Conservation (phyloP, 35 echinoderm and acorn worm genomes). For the Ophiothrix spiculata region DNA sequence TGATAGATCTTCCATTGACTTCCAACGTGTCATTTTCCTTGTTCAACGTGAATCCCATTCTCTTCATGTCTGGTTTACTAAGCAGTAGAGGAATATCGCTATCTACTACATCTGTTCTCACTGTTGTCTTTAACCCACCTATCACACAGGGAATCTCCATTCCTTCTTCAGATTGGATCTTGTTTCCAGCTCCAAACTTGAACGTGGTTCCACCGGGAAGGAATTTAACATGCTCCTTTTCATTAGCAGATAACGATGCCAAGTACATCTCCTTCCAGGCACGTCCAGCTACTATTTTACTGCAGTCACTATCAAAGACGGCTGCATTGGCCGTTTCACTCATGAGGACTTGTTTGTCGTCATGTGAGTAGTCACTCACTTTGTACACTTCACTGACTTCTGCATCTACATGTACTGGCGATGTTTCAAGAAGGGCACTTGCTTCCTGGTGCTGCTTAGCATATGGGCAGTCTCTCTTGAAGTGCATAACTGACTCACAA, state of each 20-base stretch:
- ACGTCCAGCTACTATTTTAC: slow-evolving; percentile 12
- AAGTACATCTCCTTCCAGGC: slow-evolving; percentile 20
- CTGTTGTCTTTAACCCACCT: slow-evolving; percentile 16
- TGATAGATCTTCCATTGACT: slow-evolving; percentile 31
- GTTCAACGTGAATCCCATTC: slow-evolving; percentile 21
- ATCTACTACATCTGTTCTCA: slow-evolving; percentile 52
- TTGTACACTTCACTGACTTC: slow-evolving; percentile 26
- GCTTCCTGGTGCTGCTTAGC: not conserved
- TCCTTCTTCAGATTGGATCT: slow-evolving; percentile 5
- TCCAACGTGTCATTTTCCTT: slow-evolving; percentile 31
- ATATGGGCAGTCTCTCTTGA: not conserved
- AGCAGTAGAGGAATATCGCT: slow-evolving; percentile 40
- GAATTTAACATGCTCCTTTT: slow-evolving; percentile 34
- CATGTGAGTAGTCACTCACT: slow-evolving; percentile 22
- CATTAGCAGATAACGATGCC: not conserved
- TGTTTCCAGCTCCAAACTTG: slow-evolving; percentile 49
- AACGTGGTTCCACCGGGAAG: slow-evolving; percentile 22
- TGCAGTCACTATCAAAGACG: slow-evolving; percentile 26
- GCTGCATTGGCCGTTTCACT: slow-evolving; percentile 14
- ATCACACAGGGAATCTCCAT: slow-evolving; percentile 30
- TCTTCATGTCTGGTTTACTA: slow-evolving; percentile 49
- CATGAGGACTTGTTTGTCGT: slow-evolving; percentile 23
- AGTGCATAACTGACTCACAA: slow-evolving; percentile 16
- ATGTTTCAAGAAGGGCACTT: not conserved
- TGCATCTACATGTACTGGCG: too few species aligned